phyloP scores from a whole-genome alignment of 2,888 invertebrate genomes.

The Phalera bucephala region DNA sequence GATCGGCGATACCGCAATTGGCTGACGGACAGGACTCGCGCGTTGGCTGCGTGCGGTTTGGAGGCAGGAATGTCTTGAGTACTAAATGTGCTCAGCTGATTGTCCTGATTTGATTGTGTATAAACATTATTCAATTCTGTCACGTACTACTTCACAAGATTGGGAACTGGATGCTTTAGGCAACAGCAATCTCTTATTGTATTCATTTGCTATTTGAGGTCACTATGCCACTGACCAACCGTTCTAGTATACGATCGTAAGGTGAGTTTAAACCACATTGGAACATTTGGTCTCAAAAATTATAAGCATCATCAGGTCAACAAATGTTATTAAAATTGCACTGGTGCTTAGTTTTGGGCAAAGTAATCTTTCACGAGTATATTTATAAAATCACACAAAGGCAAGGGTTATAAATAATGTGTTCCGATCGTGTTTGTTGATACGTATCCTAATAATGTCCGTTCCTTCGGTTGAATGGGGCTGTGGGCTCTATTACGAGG shows the following conservation, averaged over 20 bases:
- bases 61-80: conserved; percentile 57
- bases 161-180: conserved; percentile 11
- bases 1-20: conserved; percentile 68
- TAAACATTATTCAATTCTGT: conserved; percentile 29
- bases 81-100: conserved; percentile 41
- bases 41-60: conserved; percentile 53
- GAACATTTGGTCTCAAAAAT: too few species aligned
- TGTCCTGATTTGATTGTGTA: conserved; percentile 52
- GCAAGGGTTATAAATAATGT: conserved; percentile 16
- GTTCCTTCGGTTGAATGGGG: conserved; percentile 17
- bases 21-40: conserved; percentile 65
- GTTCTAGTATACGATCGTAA: too few species aligned
- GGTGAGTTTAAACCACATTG: too few species aligned
- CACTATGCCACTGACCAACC: too few species aligned
- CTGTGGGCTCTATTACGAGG: conserved; percentile 9
- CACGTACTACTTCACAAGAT: conserved; percentile 26
- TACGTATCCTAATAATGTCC: conserved; percentile 9
- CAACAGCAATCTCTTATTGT: conserved; percentile 5
- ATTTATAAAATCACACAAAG: conserved; percentile 6
- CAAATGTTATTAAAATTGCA: too few species aligned
- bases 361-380: too few species aligned
- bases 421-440: conserved; percentile 6
- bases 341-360: too few species aligned
- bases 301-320: too few species aligned
- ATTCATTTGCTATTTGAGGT: too few species aligned